phyloP scores from a whole-genome alignment of 2,113 vertebrate species.

The Lepidothrix coronata region DNA sequence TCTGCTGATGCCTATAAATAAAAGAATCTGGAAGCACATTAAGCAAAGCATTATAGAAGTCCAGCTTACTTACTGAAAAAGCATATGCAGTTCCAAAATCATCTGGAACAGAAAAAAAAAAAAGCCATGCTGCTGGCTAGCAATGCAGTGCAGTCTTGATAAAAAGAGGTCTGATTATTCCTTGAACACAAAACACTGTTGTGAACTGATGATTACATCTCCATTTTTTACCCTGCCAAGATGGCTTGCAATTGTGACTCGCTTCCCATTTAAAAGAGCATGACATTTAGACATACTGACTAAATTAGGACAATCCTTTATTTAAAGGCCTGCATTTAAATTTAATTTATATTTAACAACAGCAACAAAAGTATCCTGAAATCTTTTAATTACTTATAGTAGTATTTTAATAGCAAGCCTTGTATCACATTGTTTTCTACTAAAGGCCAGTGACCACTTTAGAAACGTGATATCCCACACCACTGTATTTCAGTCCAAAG shows the following conservation, averaged over 20 bases:
- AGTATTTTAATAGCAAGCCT: background rate
- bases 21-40: slow-evolving; percentile 60
- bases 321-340: background rate
- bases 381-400: background rate
- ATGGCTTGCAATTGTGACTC: slow-evolving; percentile 45
- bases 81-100: slow-evolving; percentile 46
- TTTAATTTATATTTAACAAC: background rate
- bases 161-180: slow-evolving; percentile 50
- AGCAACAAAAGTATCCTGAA: background rate
- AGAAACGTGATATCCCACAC: background rate
- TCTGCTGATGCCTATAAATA: slow-evolving; percentile 67
- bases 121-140: slow-evolving; percentile 15
- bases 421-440: background rate
- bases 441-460: background rate
- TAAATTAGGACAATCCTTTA: background rate
- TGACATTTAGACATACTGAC: background rate
- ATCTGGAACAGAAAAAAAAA: background rate
- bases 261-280: slow-evolving; percentile 22
- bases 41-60: slow-evolving; percentile 44
- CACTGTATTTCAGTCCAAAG: background rate
- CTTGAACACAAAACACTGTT: slow-evolving; percentile 50
- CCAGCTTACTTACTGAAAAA: slow-evolving; percentile 59
- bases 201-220: slow-evolving; percentile 36
- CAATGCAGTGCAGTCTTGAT: background rate
- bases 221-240: slow-evolving; percentile 37